Conservation (phyloP, 2,797 vertebrate species). For the Lycodopsis pacificus region DNA sequence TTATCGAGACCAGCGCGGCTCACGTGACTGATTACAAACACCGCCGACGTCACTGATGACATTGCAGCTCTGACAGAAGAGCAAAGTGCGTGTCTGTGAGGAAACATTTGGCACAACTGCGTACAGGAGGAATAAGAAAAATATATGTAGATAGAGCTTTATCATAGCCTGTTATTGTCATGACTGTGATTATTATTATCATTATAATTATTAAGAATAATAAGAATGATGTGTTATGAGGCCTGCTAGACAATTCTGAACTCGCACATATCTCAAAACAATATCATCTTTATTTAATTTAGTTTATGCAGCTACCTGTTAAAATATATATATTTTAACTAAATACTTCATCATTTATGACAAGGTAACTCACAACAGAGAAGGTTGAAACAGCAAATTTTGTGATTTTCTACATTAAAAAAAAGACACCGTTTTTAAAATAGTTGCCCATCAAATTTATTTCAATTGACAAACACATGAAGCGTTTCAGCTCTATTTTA, state of each 20-base stretch:
- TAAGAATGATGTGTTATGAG: too few relatives aligned
- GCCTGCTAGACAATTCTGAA: too few relatives aligned
- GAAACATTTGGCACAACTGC: conserved; percentile 7
- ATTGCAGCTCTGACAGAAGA: conserved; percentile 34
- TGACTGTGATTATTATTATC: too few relatives aligned
- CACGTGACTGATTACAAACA: conserved; percentile 84
- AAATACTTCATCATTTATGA: background rate
- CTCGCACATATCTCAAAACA: too few relatives aligned
- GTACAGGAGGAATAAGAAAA: background rate
- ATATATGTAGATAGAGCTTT: background rate
- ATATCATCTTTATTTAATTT: too few relatives aligned
- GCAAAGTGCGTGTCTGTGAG: conserved; percentile 22
- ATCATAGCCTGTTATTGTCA: background rate
- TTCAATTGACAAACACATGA: background rate
- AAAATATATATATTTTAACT: too few relatives aligned
- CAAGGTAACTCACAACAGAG: background rate
- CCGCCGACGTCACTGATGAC: conserved; percentile 78
- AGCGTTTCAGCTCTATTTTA: background rate
- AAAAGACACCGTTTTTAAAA: background rate
- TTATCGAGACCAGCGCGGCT: conserved; percentile 74
- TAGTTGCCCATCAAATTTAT: background rate
- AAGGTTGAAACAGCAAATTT: background rate
- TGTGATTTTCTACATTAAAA: background rate
- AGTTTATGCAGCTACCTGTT: too few relatives aligned
- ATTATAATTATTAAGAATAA: background rate